Percentiles rank a stretch among this genome's conserved stretches.
Conservation (phyloP, 2,888 invertebrate genomes). For the Quadroppia sp. region DNA sequence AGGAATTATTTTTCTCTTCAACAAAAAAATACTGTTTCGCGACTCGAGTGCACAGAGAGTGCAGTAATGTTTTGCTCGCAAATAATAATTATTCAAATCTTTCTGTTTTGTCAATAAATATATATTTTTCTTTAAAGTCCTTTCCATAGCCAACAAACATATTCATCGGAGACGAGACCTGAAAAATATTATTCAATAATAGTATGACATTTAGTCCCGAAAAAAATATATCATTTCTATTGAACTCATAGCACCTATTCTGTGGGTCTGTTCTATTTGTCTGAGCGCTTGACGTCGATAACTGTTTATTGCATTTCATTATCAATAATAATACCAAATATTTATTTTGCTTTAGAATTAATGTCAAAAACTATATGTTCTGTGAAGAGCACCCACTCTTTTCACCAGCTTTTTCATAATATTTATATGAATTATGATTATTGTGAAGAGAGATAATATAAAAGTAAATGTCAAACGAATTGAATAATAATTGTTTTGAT, state of each 20-base stretch:
- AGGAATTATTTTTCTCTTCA: background rate
- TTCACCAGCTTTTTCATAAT: background rate
- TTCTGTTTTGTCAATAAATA: conserved; percentile 5
- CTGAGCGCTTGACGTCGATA: conserved; percentile 3
- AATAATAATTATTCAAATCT: conserved; percentile 27
- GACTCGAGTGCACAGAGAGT: background rate
- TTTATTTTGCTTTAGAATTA: background rate
- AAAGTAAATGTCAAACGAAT: conserved; percentile 1
- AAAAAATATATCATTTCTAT: background rate
- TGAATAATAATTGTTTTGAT: conserved; percentile 18
- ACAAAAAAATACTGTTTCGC: background rate
- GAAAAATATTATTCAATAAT: background rate
- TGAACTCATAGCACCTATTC: background rate
- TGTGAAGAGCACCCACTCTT: conserved; percentile 15
- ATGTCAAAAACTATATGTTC: conserved; percentile 34
- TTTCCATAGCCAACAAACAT: background rate
- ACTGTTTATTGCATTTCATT: conserved; percentile 29
- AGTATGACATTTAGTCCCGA: background rate
- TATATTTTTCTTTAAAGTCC: background rate
- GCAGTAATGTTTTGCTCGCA: background rate
- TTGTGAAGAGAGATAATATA: background rate
- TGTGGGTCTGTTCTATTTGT: background rate
- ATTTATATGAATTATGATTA: background rate
- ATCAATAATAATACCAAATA: conserved; percentile 25
- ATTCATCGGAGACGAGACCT: background rate